Percentiles rank a stretch among this genome's conserved stretches.
phyloP scores from a whole-genome alignment of 2,888 invertebrate genomes.

The Callosobruchus maculatus region DNA sequence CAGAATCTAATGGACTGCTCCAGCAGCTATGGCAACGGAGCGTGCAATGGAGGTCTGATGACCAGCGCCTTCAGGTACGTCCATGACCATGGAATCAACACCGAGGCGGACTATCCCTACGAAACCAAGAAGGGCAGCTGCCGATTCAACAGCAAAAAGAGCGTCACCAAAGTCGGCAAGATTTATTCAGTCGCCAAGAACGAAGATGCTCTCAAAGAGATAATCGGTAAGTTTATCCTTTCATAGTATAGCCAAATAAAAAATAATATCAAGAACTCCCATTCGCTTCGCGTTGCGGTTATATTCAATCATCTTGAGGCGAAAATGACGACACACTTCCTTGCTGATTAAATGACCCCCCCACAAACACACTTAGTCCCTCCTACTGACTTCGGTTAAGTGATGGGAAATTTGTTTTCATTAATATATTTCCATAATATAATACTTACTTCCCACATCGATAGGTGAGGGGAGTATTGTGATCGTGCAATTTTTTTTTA shows the following conservation, averaged over 20 bases:
- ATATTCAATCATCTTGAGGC: no score
- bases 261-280: no score
- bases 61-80: slow-evolving; percentile 77
- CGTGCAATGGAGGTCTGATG: slow-evolving; percentile 76
- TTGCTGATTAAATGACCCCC: no score
- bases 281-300: no score
- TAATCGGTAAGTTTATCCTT: slow-evolving; percentile 2
- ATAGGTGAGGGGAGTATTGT: no score
- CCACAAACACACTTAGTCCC: no score
- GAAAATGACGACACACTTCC: no score
- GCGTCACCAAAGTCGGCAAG: background rate
- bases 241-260: slow-evolving; percentile 51
- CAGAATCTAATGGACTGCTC: slow-evolving; percentile 81
- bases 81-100: slow-evolving; percentile 77
- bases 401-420: no score
- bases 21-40: slow-evolving; percentile 68
- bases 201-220: background rate
- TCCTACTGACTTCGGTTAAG: no score
- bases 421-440: no score
- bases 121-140: slow-evolving; percentile 11
- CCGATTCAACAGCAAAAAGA: slow-evolving; percentile 1
- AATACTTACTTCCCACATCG: no score
- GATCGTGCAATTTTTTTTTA: no score
- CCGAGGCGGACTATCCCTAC: slow-evolving; percentile 79
- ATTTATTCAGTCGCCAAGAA: background rate